A percentile compares a stretch with the other conserved stretches of the same genome.
These are phyloP conservation scores for Panthera leo DNA, from an alignment of 2,113 vertebrate genomes.

Conservation along the genomic window DNA sequence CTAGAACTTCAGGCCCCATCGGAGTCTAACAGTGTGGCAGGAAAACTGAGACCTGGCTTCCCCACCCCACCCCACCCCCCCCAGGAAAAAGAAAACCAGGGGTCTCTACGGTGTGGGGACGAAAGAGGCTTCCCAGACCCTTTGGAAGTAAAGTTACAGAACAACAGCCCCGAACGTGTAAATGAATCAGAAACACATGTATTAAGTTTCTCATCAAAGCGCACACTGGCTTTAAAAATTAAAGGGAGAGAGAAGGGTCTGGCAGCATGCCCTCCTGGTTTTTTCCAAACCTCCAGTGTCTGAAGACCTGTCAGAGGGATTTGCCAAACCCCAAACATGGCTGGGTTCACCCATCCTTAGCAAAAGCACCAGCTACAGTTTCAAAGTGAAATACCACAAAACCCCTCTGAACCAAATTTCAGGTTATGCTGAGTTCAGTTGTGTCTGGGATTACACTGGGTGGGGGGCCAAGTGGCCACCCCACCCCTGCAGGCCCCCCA, in stretches of 20 bases:
- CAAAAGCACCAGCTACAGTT: conserved; percentile 64
- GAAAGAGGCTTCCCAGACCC: conserved; percentile 29
- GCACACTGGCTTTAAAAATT: conserved; percentile 44
- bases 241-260: conserved; percentile 39
- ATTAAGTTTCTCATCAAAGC: conserved; percentile 59
- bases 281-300: conserved; percentile 44
- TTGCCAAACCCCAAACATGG: conserved; percentile 57
- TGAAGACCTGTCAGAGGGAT: conserved; percentile 34
- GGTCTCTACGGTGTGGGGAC: neutral
- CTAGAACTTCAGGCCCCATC: neutral
- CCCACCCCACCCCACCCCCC: neutral
- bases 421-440: conserved; percentile 35
- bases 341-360: conserved; percentile 25
- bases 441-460: neutral
- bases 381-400: conserved; percentile 65
- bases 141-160: neutral
- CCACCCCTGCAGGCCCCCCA: too few species aligned
- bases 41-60: neutral
- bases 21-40: neutral
- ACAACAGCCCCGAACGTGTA: neutral
- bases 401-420: neutral
- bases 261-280: neutral
- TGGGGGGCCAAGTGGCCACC: neutral
- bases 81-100: neutral
- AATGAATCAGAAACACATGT: conserved; percentile 63